Conservation (phyloP, 2,888 invertebrate species). For the Entomobrya multifasciata region DNA sequence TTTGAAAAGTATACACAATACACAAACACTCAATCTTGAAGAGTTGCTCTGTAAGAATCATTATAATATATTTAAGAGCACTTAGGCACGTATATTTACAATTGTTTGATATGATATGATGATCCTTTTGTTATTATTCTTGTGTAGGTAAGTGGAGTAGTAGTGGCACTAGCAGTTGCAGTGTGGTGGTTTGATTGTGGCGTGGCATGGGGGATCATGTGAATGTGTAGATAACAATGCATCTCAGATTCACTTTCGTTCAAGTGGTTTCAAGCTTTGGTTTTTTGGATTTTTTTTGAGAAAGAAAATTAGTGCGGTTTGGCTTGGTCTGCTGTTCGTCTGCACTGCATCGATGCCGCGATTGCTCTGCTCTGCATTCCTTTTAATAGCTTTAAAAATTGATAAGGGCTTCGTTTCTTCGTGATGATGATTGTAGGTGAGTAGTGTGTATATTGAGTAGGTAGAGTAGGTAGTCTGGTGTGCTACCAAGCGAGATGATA, state of each 20-base stretch:
- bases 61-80: constrained; percentile 36
- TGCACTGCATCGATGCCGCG: neutral
- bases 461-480: constrained; percentile 1
- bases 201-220: constrained; percentile 29
- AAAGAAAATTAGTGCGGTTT: constrained; percentile 63
- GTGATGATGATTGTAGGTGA: constrained; percentile 24
- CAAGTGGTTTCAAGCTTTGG: constrained; percentile 64
- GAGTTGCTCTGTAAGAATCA: constrained; percentile 21
- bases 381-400: constrained; percentile 8
- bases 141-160: constrained; percentile 36
- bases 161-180: neutral
- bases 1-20: neutral
- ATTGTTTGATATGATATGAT: neutral
- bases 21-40: neutral
- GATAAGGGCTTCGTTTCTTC: constrained; percentile 49
- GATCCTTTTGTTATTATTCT: constrained; percentile 15
- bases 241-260: constrained; percentile 73
- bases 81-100: constrained; percentile 22
- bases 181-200: constrained; percentile 9
- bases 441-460: neutral
- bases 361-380: constrained; percentile 15
- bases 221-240: constrained; percentile 44
- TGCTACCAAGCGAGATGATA: constrained; percentile 51
- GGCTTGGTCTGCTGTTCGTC: constrained; percentile 34
- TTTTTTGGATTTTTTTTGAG: constrained; percentile 37